Base-by-base conservation (phyloP, 2,888 invertebrate species). In the Synergus umbraculus region DNA sequence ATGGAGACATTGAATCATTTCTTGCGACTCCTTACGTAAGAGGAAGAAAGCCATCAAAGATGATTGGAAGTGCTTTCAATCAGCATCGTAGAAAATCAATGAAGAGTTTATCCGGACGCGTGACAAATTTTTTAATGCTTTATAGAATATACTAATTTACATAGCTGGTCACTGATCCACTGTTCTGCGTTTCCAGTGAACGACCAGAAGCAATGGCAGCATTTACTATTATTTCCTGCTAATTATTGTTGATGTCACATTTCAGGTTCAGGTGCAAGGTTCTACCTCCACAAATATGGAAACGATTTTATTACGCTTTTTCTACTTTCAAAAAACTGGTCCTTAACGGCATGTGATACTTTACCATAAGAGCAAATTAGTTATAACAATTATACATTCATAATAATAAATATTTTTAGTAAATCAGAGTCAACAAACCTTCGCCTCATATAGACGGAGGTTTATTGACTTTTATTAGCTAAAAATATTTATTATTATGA, bases 81-180 rank as follows among this genome's bases (percentile, higher is more conserved):
- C 67, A 15, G 22, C 22, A 67, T 67, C 67, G 29, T 3, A 67
- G 67, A 44, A 67, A 46, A 67, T 43, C 46, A 44, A 67, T 67
- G 44, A 46, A 46, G 44, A 67, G 22, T 22, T 44, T 46, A 67
- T 49, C 49, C 15, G 7, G 15, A 67, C 22, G 5, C 46, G 22
- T 67, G 67, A 67, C 22, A 9, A 43, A 18, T 67, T 22, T 67
- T 66, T 43, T n/a, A 41, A 41, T 41, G 10, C 7, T 66, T 66
- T 66, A 15, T 22, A 15, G 49, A 13, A 29, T 15, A 49, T 49
- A 49, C 5, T 15, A 29, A 29, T 29, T 29, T 49, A 15, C 15
- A 5, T 49, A 49, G 15, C 49, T 15, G 49, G 49, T 15, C 49
- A 49, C 49, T 49, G 49, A 7, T 5, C 49, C 49, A 49, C 49